Percentiles rank a stretch among this genome's conserved stretches.
Conservation (phyloP, 1,140 invertebrate species). For the Drosophila neocordata region DNA sequence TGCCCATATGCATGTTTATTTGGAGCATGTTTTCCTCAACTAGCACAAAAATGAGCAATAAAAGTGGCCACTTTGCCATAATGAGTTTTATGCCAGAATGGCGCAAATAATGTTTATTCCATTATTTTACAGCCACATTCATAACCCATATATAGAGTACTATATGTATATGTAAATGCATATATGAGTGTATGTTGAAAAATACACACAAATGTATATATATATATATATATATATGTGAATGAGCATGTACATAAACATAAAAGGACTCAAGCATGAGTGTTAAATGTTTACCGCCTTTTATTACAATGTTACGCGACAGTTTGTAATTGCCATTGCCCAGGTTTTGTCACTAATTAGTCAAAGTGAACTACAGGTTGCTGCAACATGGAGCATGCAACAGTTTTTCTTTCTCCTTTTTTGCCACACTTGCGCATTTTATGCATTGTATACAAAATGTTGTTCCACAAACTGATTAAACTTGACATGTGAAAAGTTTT, state of each 20-base stretch:
- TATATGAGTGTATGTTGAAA: neutral
- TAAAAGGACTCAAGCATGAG: neutral
- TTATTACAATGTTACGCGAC: conserved; percentile 14
- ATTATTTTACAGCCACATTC: conserved; percentile 33
- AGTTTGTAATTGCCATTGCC: conserved; percentile 7
- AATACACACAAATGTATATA: neutral
- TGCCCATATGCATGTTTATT: conserved; percentile 8
- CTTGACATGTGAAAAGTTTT: conserved; percentile 21
- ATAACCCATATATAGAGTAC: conserved; percentile 6
- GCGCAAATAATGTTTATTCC: conserved; percentile 34
- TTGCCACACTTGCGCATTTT: neutral
- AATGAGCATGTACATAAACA: neutral
- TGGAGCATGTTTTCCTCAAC: conserved; percentile 2
- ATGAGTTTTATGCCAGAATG: conserved; percentile 36
- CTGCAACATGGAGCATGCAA: neutral
- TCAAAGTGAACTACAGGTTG: conserved; percentile 7
- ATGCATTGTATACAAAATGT: conserved; percentile 52
- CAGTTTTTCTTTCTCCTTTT: neutral
- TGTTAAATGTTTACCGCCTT: neutral
- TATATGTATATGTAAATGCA: conserved; percentile 7
- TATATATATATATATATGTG: neutral
- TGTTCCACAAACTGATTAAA: conserved; percentile 66
- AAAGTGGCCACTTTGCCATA: conserved; percentile 48
- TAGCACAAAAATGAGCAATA: conserved; percentile 36
- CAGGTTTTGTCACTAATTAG: conserved; percentile 11